Percentiles rank a stretch among this genome's conserved stretches.
These are phyloP conservation scores for Melanostigma gelatinosum DNA, from an alignment of 2,113 vertebrate genomes.

Conservation along the genomic window DNA sequence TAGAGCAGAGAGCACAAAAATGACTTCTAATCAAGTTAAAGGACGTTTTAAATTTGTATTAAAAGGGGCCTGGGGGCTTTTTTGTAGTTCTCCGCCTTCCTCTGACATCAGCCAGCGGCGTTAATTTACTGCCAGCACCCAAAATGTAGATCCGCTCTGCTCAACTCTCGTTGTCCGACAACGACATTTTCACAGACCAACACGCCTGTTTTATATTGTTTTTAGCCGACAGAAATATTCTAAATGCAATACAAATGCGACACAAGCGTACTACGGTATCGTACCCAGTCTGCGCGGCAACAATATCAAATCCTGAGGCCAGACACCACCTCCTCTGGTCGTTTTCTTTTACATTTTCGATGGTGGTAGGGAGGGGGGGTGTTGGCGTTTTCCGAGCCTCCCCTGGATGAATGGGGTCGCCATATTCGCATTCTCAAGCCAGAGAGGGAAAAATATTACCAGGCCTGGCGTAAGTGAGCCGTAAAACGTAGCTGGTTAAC, in stretches of 20 bases:
- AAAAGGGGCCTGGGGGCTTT: slow-evolving; percentile 48
- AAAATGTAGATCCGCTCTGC: slow-evolving; percentile 50
- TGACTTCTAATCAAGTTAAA: not conserved
- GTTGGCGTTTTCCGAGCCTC: slow-evolving; percentile 62
- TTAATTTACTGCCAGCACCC: slow-evolving; percentile 74
- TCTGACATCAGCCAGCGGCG: slow-evolving; percentile 74
- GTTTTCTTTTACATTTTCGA: slow-evolving; percentile 18
- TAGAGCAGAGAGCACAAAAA: not conserved
- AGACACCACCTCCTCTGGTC: slow-evolving; percentile 54
- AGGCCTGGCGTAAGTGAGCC: slow-evolving; percentile 32
- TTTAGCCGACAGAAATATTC: too few species aligned
- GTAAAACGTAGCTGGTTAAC: slow-evolving; percentile 37
- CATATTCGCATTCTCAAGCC: slow-evolving; percentile 76
- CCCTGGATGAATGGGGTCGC: slow-evolving; percentile 83
- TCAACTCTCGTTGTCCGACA: not conserved
- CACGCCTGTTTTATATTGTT: not conserved
- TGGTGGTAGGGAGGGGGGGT: slow-evolving; percentile 1
- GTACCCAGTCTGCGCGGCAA: slow-evolving; percentile 61
- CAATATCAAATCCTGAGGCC: slow-evolving; percentile 67
- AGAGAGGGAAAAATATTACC: slow-evolving; percentile 34
- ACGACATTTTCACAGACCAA: slow-evolving; percentile 12
- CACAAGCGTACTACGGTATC: not conserved
- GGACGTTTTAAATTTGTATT: slow-evolving; percentile 12
- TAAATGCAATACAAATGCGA: not conserved
- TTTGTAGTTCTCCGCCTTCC: slow-evolving; percentile 69